Evolutionary conservation across 2,113 vertebrate genomes (phyloP), one percentile per base, ranked within the genome.

Genomic region (Mastomys natalensis): DNA sequence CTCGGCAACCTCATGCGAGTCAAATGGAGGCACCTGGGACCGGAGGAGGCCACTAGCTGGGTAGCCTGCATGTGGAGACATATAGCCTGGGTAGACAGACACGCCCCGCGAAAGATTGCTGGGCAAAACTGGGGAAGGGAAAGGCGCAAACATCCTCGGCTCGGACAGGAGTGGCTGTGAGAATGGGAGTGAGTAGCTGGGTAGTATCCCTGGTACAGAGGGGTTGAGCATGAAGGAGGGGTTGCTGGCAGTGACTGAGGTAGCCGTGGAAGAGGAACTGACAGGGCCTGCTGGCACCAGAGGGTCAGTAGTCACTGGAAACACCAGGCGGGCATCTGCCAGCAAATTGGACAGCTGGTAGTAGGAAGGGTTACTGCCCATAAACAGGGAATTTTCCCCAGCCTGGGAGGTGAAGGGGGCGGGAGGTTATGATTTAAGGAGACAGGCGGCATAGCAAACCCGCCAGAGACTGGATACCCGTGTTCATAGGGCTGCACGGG

Each of bases 151-250:
- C 99, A 99, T 99, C 98, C 99, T 99, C 53, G 99, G 99, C 98
- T 99, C 99, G 5, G 99, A 98, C 94, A 99, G 98, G 98, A 99
- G 98, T 90, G 99, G 98, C 98, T 99, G 99, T 55, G 99, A 98
- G 98, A 99, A 99, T 87, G 99, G 99, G 98, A 99, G 98, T 51
- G 99, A 98, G 95, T 99, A 99, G 97, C 99, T 99, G 84, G 99
- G 99, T 53, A 99, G 99, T 97, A 99, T 98, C 96, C 99, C 99
- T 1, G 99, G 95, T 98, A 99, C 98, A 98, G 99, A 98, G 97
- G 99, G 99, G 98, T 99, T 99, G 98, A 99, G 99, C 98, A 99
- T 98, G 98, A 99, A 99, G 11, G 99, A 99, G 91, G 99, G 99
- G 97, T 99, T 97, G 88, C 99, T 99, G 98, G 98, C 98, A 80